Percentiles rank a stretch among this genome's conserved stretches.
Conservation (phyloP, 1,140 invertebrate species). For the Drosophila rufa region DNA sequence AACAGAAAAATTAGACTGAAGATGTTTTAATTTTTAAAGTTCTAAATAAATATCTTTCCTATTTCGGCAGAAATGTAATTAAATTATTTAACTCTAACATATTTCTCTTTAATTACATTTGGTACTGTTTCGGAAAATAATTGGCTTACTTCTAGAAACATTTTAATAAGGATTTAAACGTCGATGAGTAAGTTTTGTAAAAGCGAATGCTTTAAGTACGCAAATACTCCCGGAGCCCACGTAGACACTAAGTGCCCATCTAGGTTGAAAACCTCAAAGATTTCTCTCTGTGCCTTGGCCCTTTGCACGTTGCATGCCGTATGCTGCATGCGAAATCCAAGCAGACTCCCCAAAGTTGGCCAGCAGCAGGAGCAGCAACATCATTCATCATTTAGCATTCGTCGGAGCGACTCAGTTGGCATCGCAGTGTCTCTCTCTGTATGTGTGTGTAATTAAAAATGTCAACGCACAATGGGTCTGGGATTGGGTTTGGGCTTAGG, state of each 20-base stretch:
- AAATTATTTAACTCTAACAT: no score
- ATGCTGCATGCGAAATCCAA: conserved; percentile 43
- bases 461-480: conserved; percentile 67
- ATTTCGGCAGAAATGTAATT: no score
- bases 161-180: no score
- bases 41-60: background rate
- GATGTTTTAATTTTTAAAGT: no score
- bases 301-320: conserved; percentile 32
- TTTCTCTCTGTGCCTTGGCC: conserved; percentile 2
- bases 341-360: conserved; percentile 15
- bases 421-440: conserved; percentile 25
- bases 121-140: no score
- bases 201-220: no score
- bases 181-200: no score
- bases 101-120: background rate
- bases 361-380: conserved; percentile 19
- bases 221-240: no score
- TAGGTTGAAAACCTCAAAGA: background rate
- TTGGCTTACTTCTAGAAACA: no score
- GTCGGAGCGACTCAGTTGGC: conserved; percentile 19
- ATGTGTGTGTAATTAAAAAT: conserved; percentile 77
- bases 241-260: background rate
- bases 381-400: conserved; percentile 75
- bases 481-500: background rate
- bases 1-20: background rate